Evolutionary conservation across 2,888 invertebrate genomes (phyloP), one percentile per base, ranked within the genome.

Genomic region (Caenorhabditis sp.): DNA sequence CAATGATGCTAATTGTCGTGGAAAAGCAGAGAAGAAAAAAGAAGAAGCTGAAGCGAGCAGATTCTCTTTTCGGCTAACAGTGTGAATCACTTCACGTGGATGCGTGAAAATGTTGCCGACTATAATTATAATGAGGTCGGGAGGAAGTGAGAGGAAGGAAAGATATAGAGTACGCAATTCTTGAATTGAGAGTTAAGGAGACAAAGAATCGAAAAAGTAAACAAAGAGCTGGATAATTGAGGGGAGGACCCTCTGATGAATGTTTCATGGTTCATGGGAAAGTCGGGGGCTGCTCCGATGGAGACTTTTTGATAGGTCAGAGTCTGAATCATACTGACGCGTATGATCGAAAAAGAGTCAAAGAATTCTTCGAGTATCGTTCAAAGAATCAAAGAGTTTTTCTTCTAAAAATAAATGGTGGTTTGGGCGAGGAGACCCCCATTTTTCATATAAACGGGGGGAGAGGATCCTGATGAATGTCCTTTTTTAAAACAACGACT

Each of bases 121-220:
- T 68, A 66, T 76, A 76, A 76, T 68, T 76, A 76, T 76, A 76
- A 76, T 59, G 75, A 76, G 68, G 66, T 77, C 61, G 44, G 14
- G 16, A 49, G 35, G 35, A 58, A 66, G 68, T 22, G 38, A 24
- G 69, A 59, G 61, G 19, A 38, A 47, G 49, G 59, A 59, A 66
- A 61, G 47, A 59, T 49, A 51, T 51, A 28, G 22, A 66, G 75
- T 58, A 63, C 44, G 66, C 38, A 63, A 73, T 73, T 73, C 64
- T 70, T 58, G 69, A 69, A 58, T 28, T 14, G 44, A 41, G 49
- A 61, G 61, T 59, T 59, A 54, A n/a, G 35, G 26, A 35, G 26
- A 49, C 24, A 44, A 44, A 56, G 26, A 69, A 28, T n/a, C 16
- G 54, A 35, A 44, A 31, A 31, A 35, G 35, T 75, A 75, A 75